Conservation (phyloP, 2,113 vertebrate genomes). For the Amazona vittata region DNA sequence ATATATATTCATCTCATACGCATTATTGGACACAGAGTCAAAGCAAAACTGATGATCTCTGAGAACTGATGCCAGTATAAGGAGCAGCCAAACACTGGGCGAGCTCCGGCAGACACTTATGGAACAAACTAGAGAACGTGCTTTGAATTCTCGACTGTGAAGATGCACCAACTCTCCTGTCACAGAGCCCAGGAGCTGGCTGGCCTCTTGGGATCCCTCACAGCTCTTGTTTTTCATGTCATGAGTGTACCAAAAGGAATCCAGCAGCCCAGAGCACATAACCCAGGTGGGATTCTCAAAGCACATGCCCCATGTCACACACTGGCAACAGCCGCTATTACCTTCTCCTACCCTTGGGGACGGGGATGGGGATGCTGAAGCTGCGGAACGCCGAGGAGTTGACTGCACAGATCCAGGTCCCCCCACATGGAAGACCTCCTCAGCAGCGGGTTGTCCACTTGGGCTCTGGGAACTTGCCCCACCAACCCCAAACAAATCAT, state of each 20-base stretch:
- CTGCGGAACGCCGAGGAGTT: conserved; percentile 84
- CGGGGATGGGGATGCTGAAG: conserved; percentile 84
- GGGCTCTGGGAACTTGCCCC: conserved; percentile 56
- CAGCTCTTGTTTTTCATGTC: neutral
- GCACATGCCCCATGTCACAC: rapidly evolving
- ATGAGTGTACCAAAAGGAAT: neutral
- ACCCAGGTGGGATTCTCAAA: neutral
- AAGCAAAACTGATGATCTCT: neutral
- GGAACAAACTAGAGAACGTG: neutral
- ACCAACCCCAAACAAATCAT: conserved; percentile 86
- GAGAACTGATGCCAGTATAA: neutral
- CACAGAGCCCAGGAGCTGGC: neutral
- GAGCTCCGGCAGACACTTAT: neutral
- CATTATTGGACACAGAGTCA: neutral
- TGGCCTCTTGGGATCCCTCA: neutral
- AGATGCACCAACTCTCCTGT: neutral
- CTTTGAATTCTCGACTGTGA: neutral
- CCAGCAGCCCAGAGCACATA: neutral
- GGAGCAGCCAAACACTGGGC: neutral
- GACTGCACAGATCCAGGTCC: conserved; percentile 86
- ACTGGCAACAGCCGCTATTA: conserved; percentile 1
- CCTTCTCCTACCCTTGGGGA: conserved; percentile 84
- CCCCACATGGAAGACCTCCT: conserved; percentile 75
- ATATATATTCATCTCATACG: neutral
- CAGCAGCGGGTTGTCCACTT: conserved; percentile 66